phyloP scores from a whole-genome alignment of 2,113 vertebrate species.

The Trematocara unimaculatum region DNA sequence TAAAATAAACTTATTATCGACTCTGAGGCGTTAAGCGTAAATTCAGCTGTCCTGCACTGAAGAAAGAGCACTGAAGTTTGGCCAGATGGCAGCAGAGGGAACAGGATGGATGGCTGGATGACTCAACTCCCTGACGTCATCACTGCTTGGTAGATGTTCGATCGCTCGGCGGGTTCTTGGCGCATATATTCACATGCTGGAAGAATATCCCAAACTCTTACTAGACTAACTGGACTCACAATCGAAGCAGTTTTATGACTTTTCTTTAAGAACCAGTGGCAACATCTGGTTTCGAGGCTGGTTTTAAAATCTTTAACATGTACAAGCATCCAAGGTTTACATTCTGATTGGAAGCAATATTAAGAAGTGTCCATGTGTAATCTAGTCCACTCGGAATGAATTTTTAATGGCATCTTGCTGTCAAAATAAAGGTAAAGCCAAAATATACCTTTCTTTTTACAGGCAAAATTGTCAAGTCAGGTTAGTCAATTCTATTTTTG shows the following conservation, averaged over 20 bases:
- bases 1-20: neutral
- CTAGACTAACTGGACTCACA: neutral
- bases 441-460: neutral
- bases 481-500: neutral
- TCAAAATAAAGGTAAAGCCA: neutral
- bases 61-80: neutral
- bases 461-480: neutral
- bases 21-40: neutral
- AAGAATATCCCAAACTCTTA: neutral
- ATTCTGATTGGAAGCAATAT: neutral
- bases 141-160: neutral
- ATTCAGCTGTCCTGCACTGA: neutral
- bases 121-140: neutral
- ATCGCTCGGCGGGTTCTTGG: neutral
- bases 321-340: neutral
- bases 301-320: neutral
- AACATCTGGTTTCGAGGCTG: neutral
- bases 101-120: neutral
- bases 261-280: neutral
- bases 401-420: neutral
- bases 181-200: neutral
- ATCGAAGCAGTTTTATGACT: neutral
- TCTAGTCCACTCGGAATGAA: neutral
- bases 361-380: neutral
- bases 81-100: neutral